A percentile compares a stretch with the other conserved stretches of the same genome.
These are phyloP conservation scores for Mesocricetus auratus DNA, from an alignment of 2,113 vertebrate species.

Conservation along the genomic window DNA sequence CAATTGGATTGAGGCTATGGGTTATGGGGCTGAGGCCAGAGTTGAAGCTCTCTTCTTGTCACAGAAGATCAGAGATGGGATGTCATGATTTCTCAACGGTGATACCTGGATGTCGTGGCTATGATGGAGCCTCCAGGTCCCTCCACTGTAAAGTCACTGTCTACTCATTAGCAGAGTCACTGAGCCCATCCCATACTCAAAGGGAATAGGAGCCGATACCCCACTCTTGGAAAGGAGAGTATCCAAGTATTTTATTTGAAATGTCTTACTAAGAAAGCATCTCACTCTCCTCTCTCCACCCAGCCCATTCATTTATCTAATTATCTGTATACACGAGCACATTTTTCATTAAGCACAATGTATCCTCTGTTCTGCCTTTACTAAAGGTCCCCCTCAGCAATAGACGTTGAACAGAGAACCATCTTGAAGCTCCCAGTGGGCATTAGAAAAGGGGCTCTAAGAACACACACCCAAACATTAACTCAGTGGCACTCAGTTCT, in stretches of 20 bases:
- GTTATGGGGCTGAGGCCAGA: neutral
- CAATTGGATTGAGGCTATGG: no score
- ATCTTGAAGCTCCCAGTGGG: neutral
- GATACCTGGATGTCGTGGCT: neutral
- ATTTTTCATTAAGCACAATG: conserved; percentile 19
- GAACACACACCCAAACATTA: neutral
- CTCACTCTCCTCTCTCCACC: neutral
- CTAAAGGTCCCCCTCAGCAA: neutral
- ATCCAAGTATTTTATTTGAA: neutral
- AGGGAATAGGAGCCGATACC: neutral
- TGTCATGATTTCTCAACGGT: neutral
- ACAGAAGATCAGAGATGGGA: neutral
- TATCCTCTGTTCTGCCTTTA: neutral
- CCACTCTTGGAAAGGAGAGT: neutral
- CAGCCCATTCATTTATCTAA: neutral
- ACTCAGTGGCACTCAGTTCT: neutral
- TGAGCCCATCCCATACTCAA: neutral
- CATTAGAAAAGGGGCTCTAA: neutral
- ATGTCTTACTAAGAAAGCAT: neutral
- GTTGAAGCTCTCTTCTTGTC: neutral
- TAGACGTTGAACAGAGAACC: neutral
- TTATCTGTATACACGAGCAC: neutral
- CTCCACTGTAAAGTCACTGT: neutral
- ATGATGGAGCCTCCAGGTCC: neutral
- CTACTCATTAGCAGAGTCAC: neutral